A percentile compares a stretch with the other conserved stretches of the same genome.
Evolutionary conservation across 2,888 invertebrate genomes (phyloP).

Genomic region (Mimas tiliae): DNA sequence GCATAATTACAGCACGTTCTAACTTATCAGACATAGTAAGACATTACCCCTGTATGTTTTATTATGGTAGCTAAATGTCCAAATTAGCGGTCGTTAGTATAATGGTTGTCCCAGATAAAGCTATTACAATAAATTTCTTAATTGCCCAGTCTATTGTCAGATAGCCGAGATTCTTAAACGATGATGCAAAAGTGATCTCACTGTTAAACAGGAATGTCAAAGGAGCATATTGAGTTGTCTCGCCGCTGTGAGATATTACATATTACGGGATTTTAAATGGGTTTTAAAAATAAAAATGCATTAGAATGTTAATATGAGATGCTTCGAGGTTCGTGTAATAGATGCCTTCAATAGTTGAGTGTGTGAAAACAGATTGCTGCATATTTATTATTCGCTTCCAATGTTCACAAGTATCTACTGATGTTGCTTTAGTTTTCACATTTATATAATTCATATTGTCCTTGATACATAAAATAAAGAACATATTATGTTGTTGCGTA

Average conservation of each 20-base stretch:
- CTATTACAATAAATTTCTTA: slow-evolving; percentile 80
- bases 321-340: background rate
- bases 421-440: background rate
- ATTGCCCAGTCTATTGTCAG: slow-evolving; percentile 64
- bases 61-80: slow-evolving; percentile 46
- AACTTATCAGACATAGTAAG: background rate
- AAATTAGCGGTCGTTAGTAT: slow-evolving; percentile 74
- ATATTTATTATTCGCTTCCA: background rate
- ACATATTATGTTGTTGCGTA: too few relatives aligned
- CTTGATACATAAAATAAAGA: too few relatives aligned
- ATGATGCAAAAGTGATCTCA: slow-evolving; percentile 78
- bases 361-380: background rate
- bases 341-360: background rate
- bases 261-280: slow-evolving; percentile 18
- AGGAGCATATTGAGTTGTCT: slow-evolving; percentile 30
- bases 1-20: background rate
- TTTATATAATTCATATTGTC: background rate
- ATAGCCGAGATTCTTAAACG: slow-evolving; percentile 71
- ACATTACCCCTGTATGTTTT: slow-evolving; percentile 28
- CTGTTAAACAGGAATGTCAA: slow-evolving; percentile 59
- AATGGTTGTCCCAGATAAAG: slow-evolving; percentile 74
- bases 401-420: background rate
- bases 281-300: slow-evolving; percentile 22
- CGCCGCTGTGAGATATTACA: slow-evolving; percentile 17
- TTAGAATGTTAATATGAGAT: slow-evolving; percentile 21